Base-by-base conservation (phyloP, 2,888 invertebrate genomes). In the Gryllus longicercus region DNA sequence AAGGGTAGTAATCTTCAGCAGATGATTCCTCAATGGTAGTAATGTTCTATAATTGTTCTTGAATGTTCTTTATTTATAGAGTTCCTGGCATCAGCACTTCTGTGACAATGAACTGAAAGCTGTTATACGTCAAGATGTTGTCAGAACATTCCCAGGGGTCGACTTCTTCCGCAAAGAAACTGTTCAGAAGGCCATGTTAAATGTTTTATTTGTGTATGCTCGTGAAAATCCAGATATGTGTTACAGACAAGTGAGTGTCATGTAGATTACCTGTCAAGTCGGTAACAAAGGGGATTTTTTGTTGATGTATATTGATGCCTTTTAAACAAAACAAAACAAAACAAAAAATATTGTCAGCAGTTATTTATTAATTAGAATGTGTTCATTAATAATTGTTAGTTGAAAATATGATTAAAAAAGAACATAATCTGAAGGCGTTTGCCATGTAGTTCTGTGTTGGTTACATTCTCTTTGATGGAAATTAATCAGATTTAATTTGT, bases 21-120 rank as follows among this genome's bases (percentile, higher is more conserved):
- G 77, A 82, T 38, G 38, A 38, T 38, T 5, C 38, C 8, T 38
- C 38, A 38, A 38, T 38, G 38, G 8, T 38, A 38, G 38, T 8
- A 25, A n/a, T 74, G 18, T 78, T 2, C 23, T 76, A 21, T 23
- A 74, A 79, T 75, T 21, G 16, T 50, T 2, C 23, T 38, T 23
- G 16, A 18, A 63, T 63, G 63, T 63, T 63, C n/a, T 11, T 74
- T 23, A 10, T 81, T 88, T 88, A n/a, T 87, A 95, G 93, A 95
- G 94, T 86, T 91, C 92, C 0, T 96, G 95, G 95, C 93, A 94
- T 85, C 93, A 93, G 85, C 95, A 93, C 87, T 96, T 95, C 86
- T 92, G 92, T 86, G 95, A 95, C 86, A 92, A 92, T 83, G 94
- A 95, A 83, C 88, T 95, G 49, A 91, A 93, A 84, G 90, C 91